Percentiles rank a stretch among this genome's conserved stretches.
Conservation (phyloP, 2,888 invertebrate species). For the Cephus rjabovi region DNA sequence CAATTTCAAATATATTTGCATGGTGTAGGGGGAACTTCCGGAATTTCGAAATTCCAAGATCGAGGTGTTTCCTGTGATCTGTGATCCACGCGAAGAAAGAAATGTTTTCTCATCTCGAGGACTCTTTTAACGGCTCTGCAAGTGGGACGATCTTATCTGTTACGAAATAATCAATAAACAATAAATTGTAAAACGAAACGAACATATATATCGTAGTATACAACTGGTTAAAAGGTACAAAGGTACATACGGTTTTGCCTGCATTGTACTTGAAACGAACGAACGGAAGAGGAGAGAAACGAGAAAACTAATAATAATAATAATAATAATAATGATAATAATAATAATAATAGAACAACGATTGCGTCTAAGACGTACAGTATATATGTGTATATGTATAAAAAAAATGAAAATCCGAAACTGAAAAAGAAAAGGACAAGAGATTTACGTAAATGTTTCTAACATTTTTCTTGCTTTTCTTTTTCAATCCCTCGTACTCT, state of each 20-base stretch:
- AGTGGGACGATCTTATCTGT: slow-evolving; percentile 1
- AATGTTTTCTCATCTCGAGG: slow-evolving; percentile 13
- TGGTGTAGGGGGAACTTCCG: neutral
- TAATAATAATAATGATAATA: slow-evolving; percentile 14
- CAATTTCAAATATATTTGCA: neutral
- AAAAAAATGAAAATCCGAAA: slow-evolving; percentile 32
- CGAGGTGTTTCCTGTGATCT: neutral
- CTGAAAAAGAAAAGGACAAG: slow-evolving; percentile 28
- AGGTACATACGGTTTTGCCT: slow-evolving; percentile 46
- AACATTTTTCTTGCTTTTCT: neutral
- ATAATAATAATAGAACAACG: slow-evolving; percentile 22
- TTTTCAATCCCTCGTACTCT: neutral
- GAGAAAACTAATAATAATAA: neutral
- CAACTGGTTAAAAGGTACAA: slow-evolving; percentile 38
- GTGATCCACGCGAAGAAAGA: neutral
- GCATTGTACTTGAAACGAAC: slow-evolving; percentile 53
- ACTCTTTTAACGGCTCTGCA: slow-evolving; percentile 8
- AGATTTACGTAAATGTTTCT: slow-evolving; percentile 17
- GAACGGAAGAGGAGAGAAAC: slow-evolving; percentile 25
- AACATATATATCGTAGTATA: slow-evolving; percentile 14
- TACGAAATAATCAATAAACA: slow-evolving; percentile 3
- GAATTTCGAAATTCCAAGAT: neutral
- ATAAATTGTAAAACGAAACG: slow-evolving; percentile 6
- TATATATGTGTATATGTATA: slow-evolving; percentile 21
- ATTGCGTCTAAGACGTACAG: slow-evolving; percentile 25